Evolutionary conservation across 2,797 vertebrate species (phyloP).

Genomic region (Chaetophractus vellerosus): DNA sequence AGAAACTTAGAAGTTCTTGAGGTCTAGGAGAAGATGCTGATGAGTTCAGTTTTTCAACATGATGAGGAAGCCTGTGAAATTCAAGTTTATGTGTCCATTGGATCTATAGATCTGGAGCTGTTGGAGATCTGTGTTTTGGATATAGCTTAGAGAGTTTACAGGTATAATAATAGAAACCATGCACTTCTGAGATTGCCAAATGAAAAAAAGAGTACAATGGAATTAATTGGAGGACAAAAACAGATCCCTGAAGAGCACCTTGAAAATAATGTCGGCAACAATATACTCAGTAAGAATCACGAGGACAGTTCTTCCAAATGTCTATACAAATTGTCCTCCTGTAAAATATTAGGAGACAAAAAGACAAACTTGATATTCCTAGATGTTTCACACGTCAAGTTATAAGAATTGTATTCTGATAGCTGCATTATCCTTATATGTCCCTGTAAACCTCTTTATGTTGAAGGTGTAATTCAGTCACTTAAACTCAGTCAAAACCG

Average conservation of each 20-base stretch:
- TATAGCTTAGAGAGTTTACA: background rate
- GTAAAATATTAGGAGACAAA: background rate
- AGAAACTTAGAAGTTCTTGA: background rate
- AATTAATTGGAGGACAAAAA: background rate
- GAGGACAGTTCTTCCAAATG: background rate
- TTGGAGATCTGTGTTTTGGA: background rate
- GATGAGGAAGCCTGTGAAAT: background rate
- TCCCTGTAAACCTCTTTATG: background rate
- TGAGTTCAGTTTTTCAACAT: background rate
- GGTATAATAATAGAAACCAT: background rate
- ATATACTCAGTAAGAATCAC: background rate
- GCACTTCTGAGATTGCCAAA: background rate
- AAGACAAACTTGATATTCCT: background rate
- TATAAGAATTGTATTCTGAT: background rate
- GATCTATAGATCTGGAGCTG: background rate
- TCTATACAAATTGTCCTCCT: background rate
- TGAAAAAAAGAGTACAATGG: background rate
- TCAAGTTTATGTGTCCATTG: background rate
- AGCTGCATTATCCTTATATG: background rate
- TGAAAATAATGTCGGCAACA: background rate
- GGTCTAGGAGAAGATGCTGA: background rate
- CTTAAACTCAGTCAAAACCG: background rate
- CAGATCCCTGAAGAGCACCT: too few species aligned
- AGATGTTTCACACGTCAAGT: background rate
- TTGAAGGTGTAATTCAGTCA: background rate